A percentile compares a stretch with the other conserved stretches of the same genome.
These are phyloP conservation scores for Hyaena hyaena DNA, from an alignment of 2,113 vertebrate species.

Conservation along the genomic window DNA sequence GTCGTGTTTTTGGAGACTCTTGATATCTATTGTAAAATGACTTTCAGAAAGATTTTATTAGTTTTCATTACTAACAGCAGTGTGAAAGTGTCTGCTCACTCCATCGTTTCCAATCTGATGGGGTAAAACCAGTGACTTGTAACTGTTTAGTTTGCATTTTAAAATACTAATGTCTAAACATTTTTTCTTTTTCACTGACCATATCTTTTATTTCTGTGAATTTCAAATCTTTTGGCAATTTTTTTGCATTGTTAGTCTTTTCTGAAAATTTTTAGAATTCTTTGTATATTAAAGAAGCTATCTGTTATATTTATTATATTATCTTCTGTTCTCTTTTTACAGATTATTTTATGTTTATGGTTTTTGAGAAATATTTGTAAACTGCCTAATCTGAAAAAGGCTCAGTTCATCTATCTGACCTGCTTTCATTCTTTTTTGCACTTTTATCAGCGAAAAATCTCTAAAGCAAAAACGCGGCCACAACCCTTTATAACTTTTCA, in stretches of 20 bases:
- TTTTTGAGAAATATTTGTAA: neutral
- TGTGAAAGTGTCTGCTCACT: neutral
- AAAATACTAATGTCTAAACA: neutral
- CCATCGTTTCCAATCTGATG: neutral
- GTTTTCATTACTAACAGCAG: neutral
- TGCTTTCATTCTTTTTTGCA: neutral
- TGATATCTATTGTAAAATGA: neutral
- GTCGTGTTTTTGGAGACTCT: constrained; percentile 12
- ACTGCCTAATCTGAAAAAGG: neutral
- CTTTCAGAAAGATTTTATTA: neutral
- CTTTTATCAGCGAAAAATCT: neutral
- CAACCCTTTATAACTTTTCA: neutral
- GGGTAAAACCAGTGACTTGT: neutral
- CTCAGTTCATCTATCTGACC: neutral
- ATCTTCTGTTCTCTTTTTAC: neutral
- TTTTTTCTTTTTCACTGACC: neutral
- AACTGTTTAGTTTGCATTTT: neutral
- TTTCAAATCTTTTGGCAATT: neutral
- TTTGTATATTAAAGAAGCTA: neutral
- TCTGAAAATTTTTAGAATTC: neutral
- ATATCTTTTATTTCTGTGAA: constrained; percentile 25
- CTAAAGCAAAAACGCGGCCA: neutral
- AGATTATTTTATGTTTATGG: neutral
- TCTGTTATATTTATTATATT: neutral
- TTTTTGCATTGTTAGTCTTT: constrained; percentile 20